These are phyloP conservation scores for Gambusia yucatana DNA, from an alignment of 2,797 vertebrate genomes.

Conservation along the genomic window DNA sequence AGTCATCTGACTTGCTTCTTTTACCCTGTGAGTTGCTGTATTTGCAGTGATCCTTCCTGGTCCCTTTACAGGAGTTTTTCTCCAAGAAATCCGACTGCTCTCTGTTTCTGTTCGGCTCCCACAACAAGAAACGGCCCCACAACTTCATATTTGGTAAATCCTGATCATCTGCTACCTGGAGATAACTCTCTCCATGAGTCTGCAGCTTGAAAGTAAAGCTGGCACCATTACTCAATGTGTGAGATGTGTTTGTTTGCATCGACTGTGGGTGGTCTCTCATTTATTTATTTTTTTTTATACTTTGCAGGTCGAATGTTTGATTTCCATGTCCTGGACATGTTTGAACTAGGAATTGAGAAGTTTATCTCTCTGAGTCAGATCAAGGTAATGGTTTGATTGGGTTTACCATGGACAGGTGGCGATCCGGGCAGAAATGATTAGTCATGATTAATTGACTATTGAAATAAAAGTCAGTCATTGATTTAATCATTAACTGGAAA, in stretches of 20 bases:
- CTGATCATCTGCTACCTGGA: background rate
- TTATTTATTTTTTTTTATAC: background rate
- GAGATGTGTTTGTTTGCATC: background rate
- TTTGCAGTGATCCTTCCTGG: background rate
- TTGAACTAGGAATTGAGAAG: constrained; percentile 94
- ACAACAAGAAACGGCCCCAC: constrained; percentile 97
- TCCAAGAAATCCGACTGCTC: constrained; percentile 96
- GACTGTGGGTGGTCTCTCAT: background rate
- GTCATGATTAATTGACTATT: too few species aligned
- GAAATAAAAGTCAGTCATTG: too few species aligned
- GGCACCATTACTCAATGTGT: background rate
- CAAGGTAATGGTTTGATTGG: constrained; percentile 82
- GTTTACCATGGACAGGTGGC: background rate
- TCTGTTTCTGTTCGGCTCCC: constrained; percentile 95
- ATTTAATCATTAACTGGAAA: too few species aligned
- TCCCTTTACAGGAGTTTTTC: constrained; percentile 90
- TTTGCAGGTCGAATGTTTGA: constrained; percentile 94
- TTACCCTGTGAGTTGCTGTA: background rate
- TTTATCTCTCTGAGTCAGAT: constrained; percentile 88
- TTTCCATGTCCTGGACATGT: constrained; percentile 95
- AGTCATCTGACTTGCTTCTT: background rate
- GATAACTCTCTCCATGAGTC: background rate
- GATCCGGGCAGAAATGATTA: too few species aligned
- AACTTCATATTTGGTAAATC: constrained; percentile 92
- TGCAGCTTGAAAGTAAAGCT: background rate